These are phyloP conservation scores for Cygnus atratus DNA, from an alignment of 2,113 vertebrate species.

Conservation along the genomic window DNA sequence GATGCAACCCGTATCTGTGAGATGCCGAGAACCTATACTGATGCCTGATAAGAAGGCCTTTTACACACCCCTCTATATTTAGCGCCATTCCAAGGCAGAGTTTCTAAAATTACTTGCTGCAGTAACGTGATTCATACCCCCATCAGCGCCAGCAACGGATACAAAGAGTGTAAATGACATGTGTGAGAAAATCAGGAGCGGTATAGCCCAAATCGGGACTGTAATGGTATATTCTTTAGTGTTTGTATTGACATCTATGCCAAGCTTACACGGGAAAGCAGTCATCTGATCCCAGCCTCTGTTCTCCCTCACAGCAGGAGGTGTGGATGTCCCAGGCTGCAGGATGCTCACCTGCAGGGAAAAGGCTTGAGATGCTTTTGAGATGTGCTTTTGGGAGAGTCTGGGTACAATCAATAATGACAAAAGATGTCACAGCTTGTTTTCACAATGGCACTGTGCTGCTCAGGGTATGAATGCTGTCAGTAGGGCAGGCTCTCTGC, in stretches of 20 bases:
- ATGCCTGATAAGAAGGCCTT: conserved; percentile 33
- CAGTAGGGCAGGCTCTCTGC: background rate
- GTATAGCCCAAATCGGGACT: background rate
- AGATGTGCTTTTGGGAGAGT: background rate
- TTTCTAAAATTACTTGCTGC: conserved; percentile 64
- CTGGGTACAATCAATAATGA: background rate
- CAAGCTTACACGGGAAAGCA: background rate
- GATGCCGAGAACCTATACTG: conserved; percentile 15
- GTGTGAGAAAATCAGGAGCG: conserved; percentile 21
- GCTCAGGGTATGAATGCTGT: background rate
- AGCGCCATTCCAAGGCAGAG: conserved; percentile 38
- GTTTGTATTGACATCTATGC: background rate
- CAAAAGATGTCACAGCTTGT: background rate
- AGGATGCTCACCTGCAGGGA: background rate
- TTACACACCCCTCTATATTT: conserved; percentile 40
- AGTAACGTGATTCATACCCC: conserved; percentile 55
- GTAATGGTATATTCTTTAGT: background rate
- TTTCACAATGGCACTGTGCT: background rate
- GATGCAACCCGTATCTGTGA: background rate
- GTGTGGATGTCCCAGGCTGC: background rate
- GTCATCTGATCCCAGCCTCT: background rate
- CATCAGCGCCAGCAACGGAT: conserved; percentile 21
- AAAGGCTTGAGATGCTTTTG: background rate
- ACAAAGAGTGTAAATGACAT: conserved; percentile 41
- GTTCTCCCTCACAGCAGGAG: background rate